Base-by-base conservation (phyloP, 2,113 vertebrate genomes). In the Hydropotes inermis region DNA sequence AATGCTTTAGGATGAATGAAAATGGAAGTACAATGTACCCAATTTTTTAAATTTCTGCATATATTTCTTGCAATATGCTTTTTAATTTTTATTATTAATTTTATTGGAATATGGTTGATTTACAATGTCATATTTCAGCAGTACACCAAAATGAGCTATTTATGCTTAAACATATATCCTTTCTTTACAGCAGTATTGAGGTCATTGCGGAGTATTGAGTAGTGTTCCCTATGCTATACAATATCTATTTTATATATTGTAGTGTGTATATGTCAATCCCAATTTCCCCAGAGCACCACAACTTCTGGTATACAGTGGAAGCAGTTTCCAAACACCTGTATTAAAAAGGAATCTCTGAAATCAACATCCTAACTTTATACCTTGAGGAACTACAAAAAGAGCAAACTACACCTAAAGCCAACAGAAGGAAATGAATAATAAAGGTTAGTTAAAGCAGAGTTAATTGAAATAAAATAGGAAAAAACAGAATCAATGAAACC, bases 281-380 rank as follows among this genome's bases (percentile, higher is more conserved):
- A 61, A 33, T 15, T 30, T 61, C 60, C 60, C 60, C 23, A 93
- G 57, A 28, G 58, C 64, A 91, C 16, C 19, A 54, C 45, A 83
- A 85, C 19, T 13, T 84, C 27, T 27, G 33, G 54, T 81, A 61
- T 58, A 96, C 7, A 54, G 45, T 52, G 30, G 91, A 91, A n/a
- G 16, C 61, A 58, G 60, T 60, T 36, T 64, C 1, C 58, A 70
- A 90, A 86, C 33, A 95, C 16, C 19, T 92, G 85, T 39, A 78
- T 95, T 91, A 45, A 84, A 87, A 83, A 82, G 67, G 79, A 74
- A 93, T 39, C 30, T 93, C 47, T 90, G 82, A 97, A 84, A 79
- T 43, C 54, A 95, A 7, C 7, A 74, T 5, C 74, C 39, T 96
- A 92, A 50, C 54, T 92, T 79, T 86, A 60, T 5, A 93, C 15